Conservation (phyloP, 2,113 vertebrate species). For the Setophaga petechia region DNA sequence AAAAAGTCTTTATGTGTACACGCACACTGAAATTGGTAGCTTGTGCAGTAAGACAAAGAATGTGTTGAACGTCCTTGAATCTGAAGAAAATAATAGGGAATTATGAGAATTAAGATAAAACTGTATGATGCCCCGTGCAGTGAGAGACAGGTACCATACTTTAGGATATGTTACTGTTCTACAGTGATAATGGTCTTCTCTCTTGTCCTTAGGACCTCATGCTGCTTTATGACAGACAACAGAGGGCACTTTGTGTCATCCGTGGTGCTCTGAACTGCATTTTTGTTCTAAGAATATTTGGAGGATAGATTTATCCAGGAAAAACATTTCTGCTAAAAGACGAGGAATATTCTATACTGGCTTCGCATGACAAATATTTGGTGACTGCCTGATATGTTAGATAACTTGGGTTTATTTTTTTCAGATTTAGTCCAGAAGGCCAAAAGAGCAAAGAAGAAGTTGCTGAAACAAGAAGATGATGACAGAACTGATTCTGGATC, state of each 20-base stretch:
- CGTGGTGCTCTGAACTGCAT: neutral
- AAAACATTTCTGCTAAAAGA: neutral
- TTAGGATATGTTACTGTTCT: neutral
- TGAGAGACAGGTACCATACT: neutral
- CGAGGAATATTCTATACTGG: neutral
- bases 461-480: constrained; percentile 89
- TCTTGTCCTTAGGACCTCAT: neutral
- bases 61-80: neutral
- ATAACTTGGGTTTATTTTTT: neutral
- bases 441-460: constrained; percentile 93
- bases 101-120: neutral
- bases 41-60: neutral
- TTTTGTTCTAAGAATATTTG: neutral
- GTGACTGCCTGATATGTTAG: neutral
- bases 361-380: neutral
- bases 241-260: neutral
- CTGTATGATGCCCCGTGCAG: neutral
- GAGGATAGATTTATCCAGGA: neutral
- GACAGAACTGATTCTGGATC: constrained; percentile 82
- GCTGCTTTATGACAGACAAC: neutral
- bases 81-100: neutral
- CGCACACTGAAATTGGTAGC: neutral
- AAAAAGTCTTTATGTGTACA: neutral
- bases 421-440: constrained; percentile 91
- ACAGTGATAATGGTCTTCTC: neutral